Conservation (phyloP, 1,140 invertebrate species). For the Oryctes rhinoceros region DNA sequence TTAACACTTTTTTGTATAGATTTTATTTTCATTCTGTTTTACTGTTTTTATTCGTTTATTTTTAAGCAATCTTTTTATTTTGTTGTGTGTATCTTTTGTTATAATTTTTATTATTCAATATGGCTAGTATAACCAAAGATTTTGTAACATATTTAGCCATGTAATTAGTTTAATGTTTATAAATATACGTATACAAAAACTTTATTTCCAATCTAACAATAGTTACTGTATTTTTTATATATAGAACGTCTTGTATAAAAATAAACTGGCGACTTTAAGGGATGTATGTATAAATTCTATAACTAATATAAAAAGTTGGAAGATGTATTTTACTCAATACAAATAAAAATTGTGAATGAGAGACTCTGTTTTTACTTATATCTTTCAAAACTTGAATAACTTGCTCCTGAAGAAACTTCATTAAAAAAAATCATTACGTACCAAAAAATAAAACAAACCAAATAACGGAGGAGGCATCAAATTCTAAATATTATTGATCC, state of each 20-base stretch:
- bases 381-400: no score
- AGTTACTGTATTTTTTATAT: constrained; percentile 53
- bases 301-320: constrained; percentile 53
- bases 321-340: constrained; percentile 59
- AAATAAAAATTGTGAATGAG: constrained; percentile 41
- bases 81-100: constrained; percentile 40
- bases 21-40: constrained; percentile 16
- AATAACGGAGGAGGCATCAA: no score
- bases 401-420: no score
- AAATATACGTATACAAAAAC: constrained; percentile 38
- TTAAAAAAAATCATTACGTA: no score
- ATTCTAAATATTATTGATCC: no score
- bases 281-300: constrained; percentile 55
- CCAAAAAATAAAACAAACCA: no score
- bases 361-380: neutral
- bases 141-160: constrained; percentile 58
- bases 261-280: constrained; percentile 55
- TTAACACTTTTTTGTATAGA: constrained; percentile 30
- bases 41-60: constrained; percentile 23
- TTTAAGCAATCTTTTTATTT: constrained; percentile 17
- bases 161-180: constrained; percentile 41
- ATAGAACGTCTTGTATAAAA: constrained; percentile 54
- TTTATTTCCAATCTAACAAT: constrained; percentile 53
- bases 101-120: constrained; percentile 40
- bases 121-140: constrained; percentile 58